Conservation (phyloP, 2,888 invertebrate genomes). For the Spodoptera littoralis region DNA sequence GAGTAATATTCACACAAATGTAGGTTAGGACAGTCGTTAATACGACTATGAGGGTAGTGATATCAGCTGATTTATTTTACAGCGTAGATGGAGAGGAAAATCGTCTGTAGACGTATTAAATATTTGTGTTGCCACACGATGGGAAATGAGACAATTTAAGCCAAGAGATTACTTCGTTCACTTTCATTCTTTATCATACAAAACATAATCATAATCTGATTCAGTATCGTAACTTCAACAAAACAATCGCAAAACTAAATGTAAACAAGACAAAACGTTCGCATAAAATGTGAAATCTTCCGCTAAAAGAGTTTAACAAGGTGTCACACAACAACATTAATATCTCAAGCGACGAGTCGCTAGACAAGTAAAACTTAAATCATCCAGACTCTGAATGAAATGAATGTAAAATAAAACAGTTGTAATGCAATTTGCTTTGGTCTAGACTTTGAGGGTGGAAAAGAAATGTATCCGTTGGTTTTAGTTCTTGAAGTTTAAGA, state of each 20-base stretch:
- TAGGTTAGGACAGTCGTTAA: constrained; percentile 52
- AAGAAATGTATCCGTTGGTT: constrained; percentile 27
- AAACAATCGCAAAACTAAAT: constrained; percentile 1
- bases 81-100: constrained; percentile 37
- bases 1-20: constrained; percentile 51
- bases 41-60: constrained; percentile 48
- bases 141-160: too few species aligned
- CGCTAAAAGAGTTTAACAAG: constrained; percentile 23
- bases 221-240: constrained; percentile 1
- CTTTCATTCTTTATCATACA: too few species aligned
- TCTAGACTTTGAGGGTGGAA: constrained; percentile 36
- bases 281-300: too few species aligned
- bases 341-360: constrained; percentile 25
- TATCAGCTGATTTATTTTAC: constrained; percentile 52
- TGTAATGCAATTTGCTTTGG: constrained; percentile 49
- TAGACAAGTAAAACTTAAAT: constrained; percentile 51
- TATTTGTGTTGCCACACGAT: constrained; percentile 12
- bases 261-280: too few species aligned
- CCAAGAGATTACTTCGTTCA: too few species aligned
- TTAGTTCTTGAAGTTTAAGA: constrained; percentile 26
- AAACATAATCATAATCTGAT: too few species aligned
- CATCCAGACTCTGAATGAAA: constrained; percentile 44
- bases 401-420: constrained; percentile 52
- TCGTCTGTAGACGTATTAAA: constrained; percentile 10
- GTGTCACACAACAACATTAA: constrained; percentile 38